Evolutionary conservation across 2,888 invertebrate species (phyloP).

Genomic region (Ochropacha duplaris): DNA sequence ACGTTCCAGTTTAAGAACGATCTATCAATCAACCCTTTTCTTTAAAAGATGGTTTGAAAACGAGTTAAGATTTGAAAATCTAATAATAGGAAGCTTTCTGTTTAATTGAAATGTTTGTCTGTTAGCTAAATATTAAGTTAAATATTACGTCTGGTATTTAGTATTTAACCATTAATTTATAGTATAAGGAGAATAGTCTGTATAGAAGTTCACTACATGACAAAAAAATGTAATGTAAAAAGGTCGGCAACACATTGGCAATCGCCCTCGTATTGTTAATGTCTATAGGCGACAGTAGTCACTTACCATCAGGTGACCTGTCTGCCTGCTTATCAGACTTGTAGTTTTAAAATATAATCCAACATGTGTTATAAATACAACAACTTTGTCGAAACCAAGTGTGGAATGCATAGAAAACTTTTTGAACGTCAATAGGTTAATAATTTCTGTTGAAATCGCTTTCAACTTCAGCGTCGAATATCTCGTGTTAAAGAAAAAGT

Average conservation of each 20-base stretch:
- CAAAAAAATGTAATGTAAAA: no score
- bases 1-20: background rate
- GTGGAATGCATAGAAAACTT: constrained; percentile 6
- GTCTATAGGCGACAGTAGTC: no score
- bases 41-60: background rate
- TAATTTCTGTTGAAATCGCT: constrained; percentile 30
- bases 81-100: background rate
- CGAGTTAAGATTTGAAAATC: background rate
- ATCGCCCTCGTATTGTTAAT: no score
- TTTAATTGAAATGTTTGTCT: background rate
- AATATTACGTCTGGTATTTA: background rate
- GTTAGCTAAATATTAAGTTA: background rate
- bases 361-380: background rate
- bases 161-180: background rate
- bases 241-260: no score
- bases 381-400: background rate
- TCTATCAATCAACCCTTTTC: background rate
- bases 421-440: constrained; percentile 13
- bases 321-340: no score
- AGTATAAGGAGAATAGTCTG: no score
- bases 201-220: background rate
- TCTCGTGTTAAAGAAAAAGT: background rate
- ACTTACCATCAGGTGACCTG: no score
- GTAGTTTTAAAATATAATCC: background rate
- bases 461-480: constrained; percentile 12